Evolutionary conservation across 2,888 invertebrate genomes (phyloP).

Genomic region (Oscheius sp.): DNA sequence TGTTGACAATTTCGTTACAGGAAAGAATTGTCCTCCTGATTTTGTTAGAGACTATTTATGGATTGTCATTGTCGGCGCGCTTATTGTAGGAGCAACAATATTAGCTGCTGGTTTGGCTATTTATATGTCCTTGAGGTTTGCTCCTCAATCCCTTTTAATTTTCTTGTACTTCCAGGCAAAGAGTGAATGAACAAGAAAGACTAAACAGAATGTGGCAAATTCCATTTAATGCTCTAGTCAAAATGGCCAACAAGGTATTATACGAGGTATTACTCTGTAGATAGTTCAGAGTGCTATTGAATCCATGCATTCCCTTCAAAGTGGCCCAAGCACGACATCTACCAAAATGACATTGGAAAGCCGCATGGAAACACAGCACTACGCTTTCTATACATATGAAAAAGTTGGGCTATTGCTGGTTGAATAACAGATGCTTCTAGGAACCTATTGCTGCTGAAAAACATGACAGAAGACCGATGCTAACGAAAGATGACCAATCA

Average conservation of each 20-base stretch:
- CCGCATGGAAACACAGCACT: constrained; percentile 45
- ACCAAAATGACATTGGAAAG: constrained; percentile 53
- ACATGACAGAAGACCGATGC: constrained; percentile 40
- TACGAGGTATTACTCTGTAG: constrained; percentile 14
- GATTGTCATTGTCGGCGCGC: constrained; percentile 48
- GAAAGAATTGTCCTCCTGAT: constrained; percentile 44
- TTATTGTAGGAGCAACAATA: constrained; percentile 45
- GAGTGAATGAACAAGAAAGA: constrained; percentile 44
- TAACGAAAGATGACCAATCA: constrained; percentile 41
- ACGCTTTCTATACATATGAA: constrained; percentile 40
- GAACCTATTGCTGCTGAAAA: constrained; percentile 49
- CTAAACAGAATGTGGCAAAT: constrained; percentile 55
- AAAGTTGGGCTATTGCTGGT: neutral
- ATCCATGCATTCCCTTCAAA: constrained; percentile 54
- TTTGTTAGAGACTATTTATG: constrained; percentile 55
- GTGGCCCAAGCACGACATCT: constrained; percentile 46
- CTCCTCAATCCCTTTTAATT: neutral
- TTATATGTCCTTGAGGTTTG: constrained; percentile 36
- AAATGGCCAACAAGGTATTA: constrained; percentile 35
- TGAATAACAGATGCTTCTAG: neutral
- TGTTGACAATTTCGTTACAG: neutral
- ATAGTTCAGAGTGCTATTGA: constrained; percentile 40
- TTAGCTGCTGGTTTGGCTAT: constrained; percentile 43
- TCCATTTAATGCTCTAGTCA: constrained; percentile 18
- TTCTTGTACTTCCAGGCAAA: constrained; percentile 44